Conservation (phyloP, 2,888 invertebrate genomes). For the Meganola albula region DNA sequence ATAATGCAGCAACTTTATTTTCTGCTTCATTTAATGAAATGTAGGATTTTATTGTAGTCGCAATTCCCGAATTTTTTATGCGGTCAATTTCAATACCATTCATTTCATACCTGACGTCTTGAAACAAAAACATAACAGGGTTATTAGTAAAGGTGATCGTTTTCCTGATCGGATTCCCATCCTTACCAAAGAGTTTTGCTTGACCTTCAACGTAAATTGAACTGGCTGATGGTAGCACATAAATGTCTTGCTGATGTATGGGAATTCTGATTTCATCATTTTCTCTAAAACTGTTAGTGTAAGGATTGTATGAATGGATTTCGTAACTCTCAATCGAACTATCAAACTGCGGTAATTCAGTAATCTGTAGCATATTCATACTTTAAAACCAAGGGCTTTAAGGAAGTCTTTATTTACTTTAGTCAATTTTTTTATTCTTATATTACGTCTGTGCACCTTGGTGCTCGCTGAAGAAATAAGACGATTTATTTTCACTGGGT, state of each 20-base stretch:
- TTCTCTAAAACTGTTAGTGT: slow-evolving; percentile 1
- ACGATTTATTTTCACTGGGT: neutral
- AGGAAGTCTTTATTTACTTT: slow-evolving; percentile 17
- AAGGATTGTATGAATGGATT: too few relatives aligned
- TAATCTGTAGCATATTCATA: too few relatives aligned
- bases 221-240: too few relatives aligned
- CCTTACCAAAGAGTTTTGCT: slow-evolving; percentile 12
- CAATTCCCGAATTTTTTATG: too few relatives aligned
- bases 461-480: neutral
- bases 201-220: too few relatives aligned
- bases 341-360: slow-evolving; percentile 11
- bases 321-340: slow-evolving; percentile 17
- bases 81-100: too few relatives aligned
- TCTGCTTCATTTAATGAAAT: slow-evolving; percentile 25
- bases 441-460: slow-evolving; percentile 10
- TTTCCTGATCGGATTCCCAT: slow-evolving; percentile 1
- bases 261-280: slow-evolving; percentile 1
- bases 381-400: slow-evolving; percentile 12
- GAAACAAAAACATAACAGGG: slow-evolving; percentile 5
- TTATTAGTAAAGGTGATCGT: too few relatives aligned
- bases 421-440: slow-evolving; percentile 11
- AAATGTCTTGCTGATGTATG: too few relatives aligned
- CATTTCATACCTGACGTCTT: slow-evolving; percentile 27
- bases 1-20: slow-evolving; percentile 25
- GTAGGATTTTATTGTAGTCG: too few relatives aligned